Base-by-base conservation (phyloP, 2,113 vertebrate genomes). In the Sprattus sprattus region DNA sequence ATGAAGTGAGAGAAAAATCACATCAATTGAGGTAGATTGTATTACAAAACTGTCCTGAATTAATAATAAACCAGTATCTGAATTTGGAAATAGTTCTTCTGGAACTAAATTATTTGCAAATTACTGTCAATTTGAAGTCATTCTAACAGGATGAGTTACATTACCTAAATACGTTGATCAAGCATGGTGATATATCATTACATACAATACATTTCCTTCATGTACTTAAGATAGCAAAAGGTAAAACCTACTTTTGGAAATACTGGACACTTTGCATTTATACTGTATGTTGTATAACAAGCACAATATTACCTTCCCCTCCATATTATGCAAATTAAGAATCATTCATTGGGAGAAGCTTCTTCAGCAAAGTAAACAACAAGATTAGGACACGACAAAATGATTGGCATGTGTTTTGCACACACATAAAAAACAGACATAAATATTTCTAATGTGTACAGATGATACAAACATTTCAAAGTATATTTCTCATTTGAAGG, bases 1-100 rank as follows among this genome's bases (percentile, higher is more conserved):
- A 75, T 85, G 11, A 7, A 71, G 82, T 83, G 64, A 83, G 82
- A 67, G 39, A 84, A 45, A 84, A 52, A 83, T 82, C 81, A 52
- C 57, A 57, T 83, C 45, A 88, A 90, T 83, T 91, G 93, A 93
- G 93, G 93, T 93, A 93, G 92, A 87, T 75, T 46, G 88, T 83
- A 85, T 90, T 84, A 86, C 80, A 85, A 85, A 78, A 85, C 75
- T 85, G 84, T 83, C 47, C 80, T 13, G 67, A 44, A 57, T 60
- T 44, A 32, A 16, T 45, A 46, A 32, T n/a, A 82, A 83, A 82
- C 44, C 28, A 78, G 28, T 78, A 32, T 52, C 8, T 25, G 4
- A 82, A 86, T 45, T 45, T 32, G 20, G 6, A 6, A 47, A 49
- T 49, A 49, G 47, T 49, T 49, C 47, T 49, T 49, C n/a, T 47